Evolutionary conservation across 2,888 invertebrate genomes (phyloP).

Genomic region (Theristus sp.): DNA sequence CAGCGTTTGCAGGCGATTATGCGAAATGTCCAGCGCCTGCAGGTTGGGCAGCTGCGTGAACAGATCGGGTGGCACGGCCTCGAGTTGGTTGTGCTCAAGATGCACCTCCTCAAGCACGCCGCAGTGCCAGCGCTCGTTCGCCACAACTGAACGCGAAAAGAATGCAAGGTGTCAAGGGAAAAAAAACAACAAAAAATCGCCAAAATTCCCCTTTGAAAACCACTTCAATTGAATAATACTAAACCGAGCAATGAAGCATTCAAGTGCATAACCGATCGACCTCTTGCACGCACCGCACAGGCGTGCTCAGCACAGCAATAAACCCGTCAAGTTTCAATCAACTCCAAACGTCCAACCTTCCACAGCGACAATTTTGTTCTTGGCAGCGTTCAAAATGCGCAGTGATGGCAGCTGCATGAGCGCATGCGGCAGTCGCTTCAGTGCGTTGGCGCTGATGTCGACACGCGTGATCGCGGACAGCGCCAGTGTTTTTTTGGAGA

Average conservation of each 20-base stretch:
- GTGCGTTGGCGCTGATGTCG: constrained; percentile 72
- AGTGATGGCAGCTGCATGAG: constrained; percentile 66
- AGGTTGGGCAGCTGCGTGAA: constrained; percentile 55
- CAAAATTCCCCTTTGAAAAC: too few relatives aligned
- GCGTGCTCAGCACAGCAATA: too few relatives aligned
- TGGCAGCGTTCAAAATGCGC: constrained; percentile 48
- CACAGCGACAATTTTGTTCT: constrained; percentile 6
- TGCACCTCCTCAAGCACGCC: constrained; percentile 47
- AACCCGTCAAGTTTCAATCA: too few relatives aligned
- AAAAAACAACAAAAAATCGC: too few relatives aligned
- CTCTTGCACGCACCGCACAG: too few relatives aligned
- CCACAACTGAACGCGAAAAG: neutral
- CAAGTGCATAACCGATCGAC: too few relatives aligned
- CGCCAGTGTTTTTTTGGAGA: constrained; percentile 32
- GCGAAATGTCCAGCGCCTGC: constrained; percentile 61
- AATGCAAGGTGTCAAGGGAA: neutral
- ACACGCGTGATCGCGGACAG: constrained; percentile 78
- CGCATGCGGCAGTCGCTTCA: constrained; percentile 56
- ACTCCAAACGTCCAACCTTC: neutral
- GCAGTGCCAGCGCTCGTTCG: constrained; percentile 9
- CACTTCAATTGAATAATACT: too few relatives aligned
- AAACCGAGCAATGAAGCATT: too few relatives aligned
- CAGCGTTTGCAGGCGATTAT: constrained; percentile 66
- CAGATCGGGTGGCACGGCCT: constrained; percentile 56
- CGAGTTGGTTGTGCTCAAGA: constrained; percentile 68